phyloP scores from a whole-genome alignment of 1,140 invertebrate genomes.

The Glossosoma conforme region DNA sequence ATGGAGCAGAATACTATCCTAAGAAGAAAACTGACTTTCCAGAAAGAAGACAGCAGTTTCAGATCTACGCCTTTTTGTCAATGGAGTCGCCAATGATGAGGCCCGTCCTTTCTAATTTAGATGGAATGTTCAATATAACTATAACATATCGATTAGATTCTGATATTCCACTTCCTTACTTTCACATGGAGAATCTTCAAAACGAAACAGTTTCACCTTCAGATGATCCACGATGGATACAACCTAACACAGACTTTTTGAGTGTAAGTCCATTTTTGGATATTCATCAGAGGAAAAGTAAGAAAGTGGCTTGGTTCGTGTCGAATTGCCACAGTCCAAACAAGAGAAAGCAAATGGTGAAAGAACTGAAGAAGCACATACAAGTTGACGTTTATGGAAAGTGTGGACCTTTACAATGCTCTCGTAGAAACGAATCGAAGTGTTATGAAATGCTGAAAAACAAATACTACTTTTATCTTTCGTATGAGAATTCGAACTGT shows the following conservation, averaged over 20 bases:
- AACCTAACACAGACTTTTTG: constrained; percentile 11
- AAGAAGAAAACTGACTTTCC: constrained; percentile 25
- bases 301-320: constrained; percentile 56
- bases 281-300: constrained; percentile 22
- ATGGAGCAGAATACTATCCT: constrained; percentile 34
- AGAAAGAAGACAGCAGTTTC: constrained; percentile 22
- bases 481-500: constrained; percentile 58
- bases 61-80: constrained; percentile 20
- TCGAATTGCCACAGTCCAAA: constrained; percentile 55
- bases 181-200: constrained; percentile 37
- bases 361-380: constrained; percentile 52
- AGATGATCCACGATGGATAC: not conserved
- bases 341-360: constrained; percentile 49
- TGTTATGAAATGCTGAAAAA: constrained; percentile 44
- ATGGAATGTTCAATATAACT: constrained; percentile 52
- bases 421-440: constrained; percentile 32
- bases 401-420: constrained; percentile 46
- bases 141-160: constrained; percentile 59
- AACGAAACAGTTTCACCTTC: constrained; percentile 31
- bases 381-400: constrained; percentile 61
- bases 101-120: constrained; percentile 31
- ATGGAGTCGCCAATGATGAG: constrained; percentile 34
- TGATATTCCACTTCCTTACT: constrained; percentile 58
- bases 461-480: constrained; percentile 59
- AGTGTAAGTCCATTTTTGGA: constrained; percentile 32